Evolutionary conservation across 2,797 vertebrate genomes (phyloP).

Genomic region (Ara ararauna): DNA sequence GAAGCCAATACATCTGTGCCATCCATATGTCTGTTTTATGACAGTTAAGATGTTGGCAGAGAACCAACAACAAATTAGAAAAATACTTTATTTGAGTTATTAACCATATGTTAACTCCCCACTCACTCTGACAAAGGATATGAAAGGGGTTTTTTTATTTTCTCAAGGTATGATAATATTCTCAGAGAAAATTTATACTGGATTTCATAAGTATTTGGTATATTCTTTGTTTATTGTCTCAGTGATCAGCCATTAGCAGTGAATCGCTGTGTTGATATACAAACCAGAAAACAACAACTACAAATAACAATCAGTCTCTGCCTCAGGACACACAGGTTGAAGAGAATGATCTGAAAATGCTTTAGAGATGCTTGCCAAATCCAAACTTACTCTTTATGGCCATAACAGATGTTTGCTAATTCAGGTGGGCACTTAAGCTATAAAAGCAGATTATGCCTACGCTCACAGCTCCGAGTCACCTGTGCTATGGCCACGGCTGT

Average conservation of each 20-base stretch:
- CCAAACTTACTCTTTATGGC: background rate
- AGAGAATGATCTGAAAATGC: background rate
- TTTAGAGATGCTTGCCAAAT: constrained; percentile 29
- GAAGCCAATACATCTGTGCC: background rate
- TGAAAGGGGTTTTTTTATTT: background rate
- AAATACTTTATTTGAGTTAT: background rate
- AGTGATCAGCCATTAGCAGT: constrained; percentile 2
- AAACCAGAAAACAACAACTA: constrained; percentile 32
- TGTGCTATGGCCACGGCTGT: background rate
- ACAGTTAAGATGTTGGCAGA: background rate
- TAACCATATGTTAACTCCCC: background rate
- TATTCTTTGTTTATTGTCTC: constrained; percentile 4
- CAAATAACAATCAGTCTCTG: constrained; percentile 35
- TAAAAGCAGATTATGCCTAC: background rate
- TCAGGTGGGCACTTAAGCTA: background rate
- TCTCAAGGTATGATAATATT: background rate
- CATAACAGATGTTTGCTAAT: constrained; percentile 27
- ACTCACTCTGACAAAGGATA: background rate
- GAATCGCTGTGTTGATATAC: background rate
- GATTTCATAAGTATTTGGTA: background rate
- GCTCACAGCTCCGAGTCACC: background rate
- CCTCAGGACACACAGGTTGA: constrained; percentile 23
- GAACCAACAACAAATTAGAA: background rate
- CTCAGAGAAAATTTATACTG: background rate
- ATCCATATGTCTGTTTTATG: background rate